These are phyloP conservation scores for Oncopodura yosiiana DNA, from an alignment of 1,140 invertebrate species.

Conservation along the genomic window DNA sequence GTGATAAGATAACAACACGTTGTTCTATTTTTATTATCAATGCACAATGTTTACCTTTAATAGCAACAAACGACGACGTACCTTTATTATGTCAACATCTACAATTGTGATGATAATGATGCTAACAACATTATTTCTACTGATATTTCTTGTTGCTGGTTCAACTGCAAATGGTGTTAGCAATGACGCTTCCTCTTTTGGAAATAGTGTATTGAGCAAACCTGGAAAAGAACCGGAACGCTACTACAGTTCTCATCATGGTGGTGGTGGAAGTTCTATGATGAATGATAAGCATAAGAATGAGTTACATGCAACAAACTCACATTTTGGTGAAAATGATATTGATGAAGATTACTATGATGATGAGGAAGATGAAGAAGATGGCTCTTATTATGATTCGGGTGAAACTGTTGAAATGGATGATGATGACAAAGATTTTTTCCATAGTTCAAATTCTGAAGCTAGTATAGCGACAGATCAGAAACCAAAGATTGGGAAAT, in stretches of 20 bases:
- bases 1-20: too few relatives aligned
- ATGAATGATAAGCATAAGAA: slow-evolving; percentile 9
- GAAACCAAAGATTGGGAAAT: slow-evolving; percentile 29
- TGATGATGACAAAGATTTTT: not conserved
- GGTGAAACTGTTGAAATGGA: not conserved
- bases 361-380: slow-evolving; percentile 6
- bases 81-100: too few relatives aligned
- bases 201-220: not conserved
- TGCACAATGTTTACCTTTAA: too few relatives aligned
- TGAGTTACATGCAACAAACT: slow-evolving; percentile 9
- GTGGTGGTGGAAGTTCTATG: not conserved
- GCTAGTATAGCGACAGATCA: not conserved
- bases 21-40: too few relatives aligned
- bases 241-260: not conserved
- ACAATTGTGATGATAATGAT: too few relatives aligned
- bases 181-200: not conserved
- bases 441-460: not conserved
- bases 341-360: slow-evolving; percentile 3
- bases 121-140: too few relatives aligned
- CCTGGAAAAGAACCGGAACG: slow-evolving; percentile 1
- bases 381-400: slow-evolving; percentile 11
- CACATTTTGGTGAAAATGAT: slow-evolving; percentile 2
- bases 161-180: not conserved
- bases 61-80: too few relatives aligned
- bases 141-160: too few relatives aligned